phyloP scores from a whole-genome alignment of 1,140 invertebrate species.

The Matsumurasca onukii region DNA sequence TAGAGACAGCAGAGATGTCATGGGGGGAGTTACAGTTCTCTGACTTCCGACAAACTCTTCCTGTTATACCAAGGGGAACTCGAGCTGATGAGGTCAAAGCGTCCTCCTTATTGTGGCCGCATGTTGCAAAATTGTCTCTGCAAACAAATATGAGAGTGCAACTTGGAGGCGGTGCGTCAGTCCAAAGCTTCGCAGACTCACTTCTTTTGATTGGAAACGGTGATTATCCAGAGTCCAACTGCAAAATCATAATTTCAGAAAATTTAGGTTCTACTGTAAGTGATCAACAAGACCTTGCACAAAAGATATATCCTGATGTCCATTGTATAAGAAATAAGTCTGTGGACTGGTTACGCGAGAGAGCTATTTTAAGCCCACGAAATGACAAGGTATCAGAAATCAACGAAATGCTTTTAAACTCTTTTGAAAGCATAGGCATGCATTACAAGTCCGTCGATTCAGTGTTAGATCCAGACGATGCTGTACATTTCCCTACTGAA shows the following conservation, averaged over 20 bases:
- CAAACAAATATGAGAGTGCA: too few species aligned
- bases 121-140: too few species aligned
- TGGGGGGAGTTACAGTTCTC: slow-evolving; percentile 35
- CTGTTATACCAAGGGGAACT: not conserved
- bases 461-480: too few species aligned
- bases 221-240: not conserved
- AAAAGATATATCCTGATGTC: not conserved
- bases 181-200: not conserved
- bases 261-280: not conserved
- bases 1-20: slow-evolving; percentile 38
- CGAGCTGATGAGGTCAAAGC: too few species aligned
- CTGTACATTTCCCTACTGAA: too few species aligned
- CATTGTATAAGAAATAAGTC: not conserved
- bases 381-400: too few species aligned
- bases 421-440: too few species aligned
- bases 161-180: too few species aligned
- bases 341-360: slow-evolving; percentile 2
- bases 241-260: not conserved
- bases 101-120: too few species aligned
- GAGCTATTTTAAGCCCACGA: slow-evolving; percentile 1
- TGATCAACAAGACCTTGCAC: not conserved
- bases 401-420: too few species aligned
- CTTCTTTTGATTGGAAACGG: not conserved
- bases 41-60: too few species aligned
- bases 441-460: too few species aligned